Evolutionary conservation across 1,140 invertebrate species (phyloP).

Genomic region (Anthonomus grandis): DNA sequence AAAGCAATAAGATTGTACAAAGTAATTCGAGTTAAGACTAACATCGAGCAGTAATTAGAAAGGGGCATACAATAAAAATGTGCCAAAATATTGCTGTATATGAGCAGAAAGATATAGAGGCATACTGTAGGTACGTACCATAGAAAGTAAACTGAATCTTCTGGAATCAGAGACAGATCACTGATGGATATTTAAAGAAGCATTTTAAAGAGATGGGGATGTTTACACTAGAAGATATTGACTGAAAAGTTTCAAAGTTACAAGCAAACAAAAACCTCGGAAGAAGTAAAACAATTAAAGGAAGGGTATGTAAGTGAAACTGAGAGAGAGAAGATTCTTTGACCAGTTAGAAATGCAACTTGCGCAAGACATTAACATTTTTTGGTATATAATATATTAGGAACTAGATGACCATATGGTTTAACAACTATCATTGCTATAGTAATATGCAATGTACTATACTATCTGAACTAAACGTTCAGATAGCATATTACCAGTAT

Average conservation of each 20-base stretch:
- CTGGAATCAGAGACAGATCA: constrained; percentile 16
- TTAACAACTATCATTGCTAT: no score
- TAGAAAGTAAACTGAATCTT: constrained; percentile 3
- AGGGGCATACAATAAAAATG: no score
- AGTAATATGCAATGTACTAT: no score
- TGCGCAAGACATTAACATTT: constrained; percentile 35
- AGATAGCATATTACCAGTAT: no score
- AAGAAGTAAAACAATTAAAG: constrained; percentile 5
- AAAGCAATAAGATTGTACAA: no score
- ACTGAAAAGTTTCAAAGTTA: constrained; percentile 3
- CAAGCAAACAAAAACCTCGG: not conserved
- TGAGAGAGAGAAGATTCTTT: constrained; percentile 8
- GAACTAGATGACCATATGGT: no score
- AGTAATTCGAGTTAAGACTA: no score
- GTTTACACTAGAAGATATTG: constrained; percentile 15
- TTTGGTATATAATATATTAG: no score
- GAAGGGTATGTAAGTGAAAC: constrained; percentile 1
- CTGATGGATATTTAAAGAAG: constrained; percentile 28
- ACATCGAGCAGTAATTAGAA: no score
- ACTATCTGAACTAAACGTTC: no score
- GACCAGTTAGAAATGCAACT: constrained; percentile 40
- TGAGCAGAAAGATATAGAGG: constrained; percentile 15
- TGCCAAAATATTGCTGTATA: constrained; percentile 28
- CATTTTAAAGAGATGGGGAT: constrained; percentile 31
- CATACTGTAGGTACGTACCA: not conserved